Conservation (phyloP, 1,140 invertebrate genomes). For the Heliconius nattereri region DNA sequence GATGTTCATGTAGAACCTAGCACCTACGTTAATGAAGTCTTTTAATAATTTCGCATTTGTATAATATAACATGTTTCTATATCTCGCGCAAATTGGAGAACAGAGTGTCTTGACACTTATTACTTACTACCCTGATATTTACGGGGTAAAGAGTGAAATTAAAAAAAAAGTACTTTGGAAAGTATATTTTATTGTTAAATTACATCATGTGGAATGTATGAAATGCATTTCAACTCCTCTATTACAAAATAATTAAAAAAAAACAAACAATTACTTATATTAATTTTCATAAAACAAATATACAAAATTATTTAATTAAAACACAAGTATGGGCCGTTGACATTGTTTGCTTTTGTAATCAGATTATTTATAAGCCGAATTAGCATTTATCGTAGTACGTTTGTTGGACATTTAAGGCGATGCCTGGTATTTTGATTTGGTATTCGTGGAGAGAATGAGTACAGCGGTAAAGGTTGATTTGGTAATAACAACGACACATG, state of each 20-base stretch:
- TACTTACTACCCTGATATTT: too few species aligned
- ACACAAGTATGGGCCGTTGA: conserved; percentile 11
- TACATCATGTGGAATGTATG: too few species aligned
- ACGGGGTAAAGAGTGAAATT: too few species aligned
- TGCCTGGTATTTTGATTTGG: conserved; percentile 22
- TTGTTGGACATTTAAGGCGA: conserved; percentile 18
- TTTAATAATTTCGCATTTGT: too few species aligned
- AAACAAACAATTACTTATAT: background rate
- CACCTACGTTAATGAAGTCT: too few species aligned
- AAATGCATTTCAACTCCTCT: too few species aligned
- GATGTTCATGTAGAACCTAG: background rate
- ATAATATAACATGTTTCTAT: too few species aligned
- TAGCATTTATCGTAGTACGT: conserved; percentile 21
- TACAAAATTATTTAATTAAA: conserved; percentile 8
- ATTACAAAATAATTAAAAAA: background rate
- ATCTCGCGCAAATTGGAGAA: too few species aligned
- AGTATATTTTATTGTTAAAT: too few species aligned
- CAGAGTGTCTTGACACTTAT: too few species aligned
- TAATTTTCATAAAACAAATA: background rate
- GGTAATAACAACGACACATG: background rate
- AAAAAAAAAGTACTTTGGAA: too few species aligned
- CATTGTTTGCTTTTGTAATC: conserved; percentile 5
- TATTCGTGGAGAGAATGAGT: conserved; percentile 16
- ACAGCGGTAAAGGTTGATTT: conserved; percentile 17
- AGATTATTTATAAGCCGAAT: conserved; percentile 21